Evolutionary conservation across 2,113 vertebrate species (phyloP).

Genomic region (Carassius carassius): DNA sequence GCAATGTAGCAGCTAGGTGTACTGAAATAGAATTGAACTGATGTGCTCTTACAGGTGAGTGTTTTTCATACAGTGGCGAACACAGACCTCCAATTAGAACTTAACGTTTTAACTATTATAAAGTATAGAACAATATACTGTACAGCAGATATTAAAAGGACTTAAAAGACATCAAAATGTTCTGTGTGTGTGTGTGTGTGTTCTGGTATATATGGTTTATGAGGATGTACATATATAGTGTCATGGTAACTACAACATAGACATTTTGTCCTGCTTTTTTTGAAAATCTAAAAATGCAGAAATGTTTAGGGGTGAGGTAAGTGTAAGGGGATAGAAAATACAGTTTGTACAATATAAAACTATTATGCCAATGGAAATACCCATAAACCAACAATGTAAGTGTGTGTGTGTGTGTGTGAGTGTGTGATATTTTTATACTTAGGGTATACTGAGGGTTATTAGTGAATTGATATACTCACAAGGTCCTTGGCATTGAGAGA

Average conservation of each 20-base stretch:
- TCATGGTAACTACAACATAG: too few relatives aligned
- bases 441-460: not conserved
- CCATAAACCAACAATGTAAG: not conserved
- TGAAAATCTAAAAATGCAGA: not conserved
- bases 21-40: not conserved
- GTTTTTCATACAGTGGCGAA: not conserved
- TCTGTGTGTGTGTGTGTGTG: not conserved
- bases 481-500: slow-evolving; percentile 90
- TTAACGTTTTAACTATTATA: not conserved
- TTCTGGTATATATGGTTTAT: not conserved
- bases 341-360: not conserved
- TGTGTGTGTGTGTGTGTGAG: too few relatives aligned
- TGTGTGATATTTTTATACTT: too few relatives aligned
- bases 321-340: not conserved
- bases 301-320: not conserved
- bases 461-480: slow-evolving; percentile 71
- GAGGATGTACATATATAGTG: too few relatives aligned
- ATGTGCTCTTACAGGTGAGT: not conserved
- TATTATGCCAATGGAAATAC: not conserved
- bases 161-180: not conserved
- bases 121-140: not conserved
- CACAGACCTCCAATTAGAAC: not conserved
- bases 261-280: not conserved
- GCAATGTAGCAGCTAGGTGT: not conserved
- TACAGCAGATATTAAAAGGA: not conserved